phyloP scores from a whole-genome alignment of 2,888 invertebrate genomes.

The Strigamia transsilvanica region DNA sequence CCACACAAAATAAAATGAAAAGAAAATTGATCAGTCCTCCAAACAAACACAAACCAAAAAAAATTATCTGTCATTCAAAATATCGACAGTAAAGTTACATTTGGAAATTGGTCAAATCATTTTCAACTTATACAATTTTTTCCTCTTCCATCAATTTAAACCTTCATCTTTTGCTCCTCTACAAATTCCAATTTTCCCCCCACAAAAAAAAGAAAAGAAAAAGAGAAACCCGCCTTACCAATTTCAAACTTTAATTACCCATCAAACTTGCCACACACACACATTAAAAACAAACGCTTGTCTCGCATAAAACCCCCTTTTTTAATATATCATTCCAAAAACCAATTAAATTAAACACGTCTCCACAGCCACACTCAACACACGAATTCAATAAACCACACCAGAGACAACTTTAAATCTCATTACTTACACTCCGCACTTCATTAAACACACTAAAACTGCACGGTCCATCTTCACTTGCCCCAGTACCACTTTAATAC shows the following conservation, averaged over 20 bases:
- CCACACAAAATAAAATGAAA: slow-evolving; percentile 21
- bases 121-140: slow-evolving; percentile 31
- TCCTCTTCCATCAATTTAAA: slow-evolving; percentile 14
- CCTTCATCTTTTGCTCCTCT: slow-evolving; percentile 20
- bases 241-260: slow-evolving; percentile 20
- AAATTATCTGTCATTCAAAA: slow-evolving; percentile 39
- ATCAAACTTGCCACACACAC: slow-evolving; percentile 11
- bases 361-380: neutral
- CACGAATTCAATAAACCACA: slow-evolving; percentile 38
- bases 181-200: slow-evolving; percentile 9
- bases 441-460: slow-evolving; percentile 38
- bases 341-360: slow-evolving; percentile 20
- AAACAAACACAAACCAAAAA: slow-evolving; percentile 14
- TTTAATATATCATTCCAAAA: slow-evolving; percentile 15
- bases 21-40: slow-evolving; percentile 4
- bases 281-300: slow-evolving; percentile 14
- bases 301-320: neutral
- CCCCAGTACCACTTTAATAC: slow-evolving; percentile 21
- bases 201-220: neutral
- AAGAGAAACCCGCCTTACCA: slow-evolving; percentile 9
- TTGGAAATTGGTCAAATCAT: slow-evolving; percentile 33
- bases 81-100: slow-evolving; percentile 15
- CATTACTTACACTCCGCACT: slow-evolving; percentile 38
- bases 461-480: slow-evolving; percentile 23
- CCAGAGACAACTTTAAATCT: slow-evolving; percentile 43